Percentiles rank a stretch among this genome's conserved stretches.
Conservation (phyloP, 2,797 vertebrate genomes). For the Pantherophis alleghaniensis region DNA sequence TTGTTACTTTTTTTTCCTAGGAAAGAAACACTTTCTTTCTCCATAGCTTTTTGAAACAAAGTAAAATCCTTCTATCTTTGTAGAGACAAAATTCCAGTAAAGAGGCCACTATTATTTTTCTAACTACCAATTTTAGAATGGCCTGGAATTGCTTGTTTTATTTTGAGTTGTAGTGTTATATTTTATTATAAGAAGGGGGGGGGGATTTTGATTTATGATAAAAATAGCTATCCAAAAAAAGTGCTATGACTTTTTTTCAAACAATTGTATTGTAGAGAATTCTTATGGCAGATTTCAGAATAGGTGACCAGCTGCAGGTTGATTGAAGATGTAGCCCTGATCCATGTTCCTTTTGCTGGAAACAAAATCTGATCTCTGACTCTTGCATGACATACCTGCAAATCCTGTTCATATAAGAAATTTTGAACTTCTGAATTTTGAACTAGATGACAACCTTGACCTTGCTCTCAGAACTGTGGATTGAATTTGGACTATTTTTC, state of each 20-base stretch:
- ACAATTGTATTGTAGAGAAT: background rate
- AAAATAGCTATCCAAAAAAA: background rate
- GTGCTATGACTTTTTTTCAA: background rate
- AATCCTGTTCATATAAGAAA: background rate
- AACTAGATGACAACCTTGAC: background rate
- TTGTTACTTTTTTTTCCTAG: background rate
- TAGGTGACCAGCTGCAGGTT: background rate
- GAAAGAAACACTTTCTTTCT: background rate
- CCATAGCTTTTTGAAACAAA: constrained; percentile 1
- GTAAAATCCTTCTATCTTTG: constrained; percentile 15
- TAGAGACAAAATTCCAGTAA: constrained; percentile 21
- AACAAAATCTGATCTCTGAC: background rate
- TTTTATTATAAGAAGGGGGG: background rate
- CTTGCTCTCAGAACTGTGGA: background rate
- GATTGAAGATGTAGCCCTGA: background rate
- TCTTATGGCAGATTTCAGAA: background rate
- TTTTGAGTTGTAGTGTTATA: background rate
- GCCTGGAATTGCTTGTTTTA: background rate
- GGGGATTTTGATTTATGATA: background rate
- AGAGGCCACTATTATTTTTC: background rate
- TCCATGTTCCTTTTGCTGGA: background rate
- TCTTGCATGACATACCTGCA: background rate
- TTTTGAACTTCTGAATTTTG: background rate
- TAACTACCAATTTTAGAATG: background rate
- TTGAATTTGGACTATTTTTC: background rate